Evolutionary conservation across 2,797 vertebrate genomes (phyloP), one percentile per base, ranked within the genome.

Genomic region (Oryzias sinensis): DNA sequence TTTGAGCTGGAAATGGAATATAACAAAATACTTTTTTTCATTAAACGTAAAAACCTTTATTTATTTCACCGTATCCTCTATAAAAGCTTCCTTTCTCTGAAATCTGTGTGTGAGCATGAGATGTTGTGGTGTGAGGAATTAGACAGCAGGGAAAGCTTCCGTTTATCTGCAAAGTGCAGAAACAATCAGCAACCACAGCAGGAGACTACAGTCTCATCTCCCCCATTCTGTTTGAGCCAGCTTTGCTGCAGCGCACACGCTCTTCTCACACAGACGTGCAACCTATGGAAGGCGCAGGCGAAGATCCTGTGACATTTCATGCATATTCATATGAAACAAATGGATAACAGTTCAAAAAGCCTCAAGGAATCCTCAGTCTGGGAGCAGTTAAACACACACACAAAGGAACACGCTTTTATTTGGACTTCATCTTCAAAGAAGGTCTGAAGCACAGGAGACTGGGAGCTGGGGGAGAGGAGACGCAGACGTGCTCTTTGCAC

Each of bases 131-230:
- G 5, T 60, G 70, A 79, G 72, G 81, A 77, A 87, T 87, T 81
- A 88, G 75, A 80, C 80, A 78, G 79, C 83, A 61, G 83, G 70
- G 69, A 80, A 60, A 69, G 53, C 71, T 60, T 75, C 58, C 58
- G 56, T 86, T 88, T 88, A 87, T 90, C 87, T 82, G 78, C 74
- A 52, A 73, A 72, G 71, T 76, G 67, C 85, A 88, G 83, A 87
- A 83, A 88, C 83, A 88, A 88, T 88, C 80, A 83, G 70, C 64
- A 55, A 25, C 76, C 74, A 4, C 81, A 81, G 83, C 80, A 71
- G 83, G 82, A 87, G 70, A 68, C 70, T 2, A 61, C 70, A 20
- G 72, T 53, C 65, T 70, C 62, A 0, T 58, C 76, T 84, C 43
- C 53, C 63, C 40, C 20, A 68, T 24, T 77, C 62, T 59, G 67